A percentile compares a stretch with the other conserved stretches of the same genome.
phyloP scores from a whole-genome alignment of 2,113 vertebrate species.

The Motacilla alba region DNA sequence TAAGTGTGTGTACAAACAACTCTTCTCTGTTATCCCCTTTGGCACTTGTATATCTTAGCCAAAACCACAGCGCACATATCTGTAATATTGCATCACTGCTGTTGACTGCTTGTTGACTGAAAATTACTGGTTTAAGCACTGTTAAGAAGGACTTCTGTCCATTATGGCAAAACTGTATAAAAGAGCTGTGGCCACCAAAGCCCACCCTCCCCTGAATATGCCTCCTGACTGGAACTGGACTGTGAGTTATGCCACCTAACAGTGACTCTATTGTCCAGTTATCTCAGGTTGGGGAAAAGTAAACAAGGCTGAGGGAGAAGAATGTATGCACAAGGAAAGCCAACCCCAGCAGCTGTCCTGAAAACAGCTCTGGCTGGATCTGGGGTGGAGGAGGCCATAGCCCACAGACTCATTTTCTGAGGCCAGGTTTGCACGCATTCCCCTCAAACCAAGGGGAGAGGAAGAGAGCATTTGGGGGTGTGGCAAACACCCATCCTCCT shows the following conservation, averaged over 20 bases:
- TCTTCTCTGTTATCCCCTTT: background rate
- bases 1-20: background rate
- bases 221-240: background rate
- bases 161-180: background rate
- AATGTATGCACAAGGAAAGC: background rate
- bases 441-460: background rate
- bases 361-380: background rate
- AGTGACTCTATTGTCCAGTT: background rate
- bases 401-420: background rate
- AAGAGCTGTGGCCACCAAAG: rapidly evolving
- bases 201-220: background rate
- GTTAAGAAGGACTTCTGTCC: background rate
- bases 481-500: background rate
- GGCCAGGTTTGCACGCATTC: background rate
- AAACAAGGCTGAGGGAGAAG: background rate
- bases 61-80: background rate
- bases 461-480: background rate
- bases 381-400: rapidly evolving
- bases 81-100: background rate
- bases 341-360: background rate
- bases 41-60: background rate
- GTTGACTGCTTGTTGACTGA: background rate
- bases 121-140: background rate
- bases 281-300: background rate
- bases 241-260: background rate